Evolutionary conservation across 2,888 invertebrate genomes (phyloP).

Genomic region (Flexamia atlantica): DNA sequence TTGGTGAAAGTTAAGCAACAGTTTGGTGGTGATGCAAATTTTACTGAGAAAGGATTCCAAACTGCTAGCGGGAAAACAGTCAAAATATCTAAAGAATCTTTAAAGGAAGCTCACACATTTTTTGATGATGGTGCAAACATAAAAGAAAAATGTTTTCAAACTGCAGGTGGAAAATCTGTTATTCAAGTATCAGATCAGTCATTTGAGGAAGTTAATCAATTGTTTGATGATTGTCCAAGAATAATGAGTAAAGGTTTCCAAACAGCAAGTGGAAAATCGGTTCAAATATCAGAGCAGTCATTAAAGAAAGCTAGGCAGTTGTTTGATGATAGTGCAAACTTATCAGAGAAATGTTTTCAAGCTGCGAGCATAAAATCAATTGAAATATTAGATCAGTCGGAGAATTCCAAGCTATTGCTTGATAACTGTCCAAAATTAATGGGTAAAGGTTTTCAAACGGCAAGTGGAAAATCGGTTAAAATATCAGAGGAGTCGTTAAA

Average conservation of each 20-base stretch:
- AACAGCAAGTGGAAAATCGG: slow-evolving; percentile 69
- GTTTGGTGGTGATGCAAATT: neutral
- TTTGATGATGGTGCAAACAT: slow-evolving; percentile 58
- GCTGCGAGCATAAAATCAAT: slow-evolving; percentile 62
- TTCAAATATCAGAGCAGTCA: slow-evolving; percentile 59
- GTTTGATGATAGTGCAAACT: neutral
- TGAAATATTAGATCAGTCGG: slow-evolving; percentile 65
- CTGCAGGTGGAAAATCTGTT: slow-evolving; percentile 55
- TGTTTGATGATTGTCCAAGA: neutral
- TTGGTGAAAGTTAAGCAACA: slow-evolving; percentile 37
- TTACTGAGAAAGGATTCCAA: neutral
- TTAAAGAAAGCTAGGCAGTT: neutral
- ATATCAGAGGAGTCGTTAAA: slow-evolving; percentile 40
- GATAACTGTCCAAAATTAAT: slow-evolving; percentile 13
- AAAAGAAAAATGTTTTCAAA: slow-evolving; percentile 33
- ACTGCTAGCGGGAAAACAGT: slow-evolving; percentile 61
- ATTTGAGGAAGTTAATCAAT: slow-evolving; percentile 9
- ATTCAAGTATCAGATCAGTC: slow-evolving; percentile 41
- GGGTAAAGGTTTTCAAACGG: slow-evolving; percentile 49
- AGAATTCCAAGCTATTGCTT: slow-evolving; percentile 65
- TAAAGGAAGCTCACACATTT: slow-evolving; percentile 65
- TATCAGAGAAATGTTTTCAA: slow-evolving; percentile 31
- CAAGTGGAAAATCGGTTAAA: slow-evolving; percentile 43
- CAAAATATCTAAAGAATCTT: slow-evolving; percentile 66
- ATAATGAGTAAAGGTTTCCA: slow-evolving; percentile 67